Evolutionary conservation across 2,888 invertebrate species (phyloP).

Genomic region (Zaprionus bogoriensis): DNA sequence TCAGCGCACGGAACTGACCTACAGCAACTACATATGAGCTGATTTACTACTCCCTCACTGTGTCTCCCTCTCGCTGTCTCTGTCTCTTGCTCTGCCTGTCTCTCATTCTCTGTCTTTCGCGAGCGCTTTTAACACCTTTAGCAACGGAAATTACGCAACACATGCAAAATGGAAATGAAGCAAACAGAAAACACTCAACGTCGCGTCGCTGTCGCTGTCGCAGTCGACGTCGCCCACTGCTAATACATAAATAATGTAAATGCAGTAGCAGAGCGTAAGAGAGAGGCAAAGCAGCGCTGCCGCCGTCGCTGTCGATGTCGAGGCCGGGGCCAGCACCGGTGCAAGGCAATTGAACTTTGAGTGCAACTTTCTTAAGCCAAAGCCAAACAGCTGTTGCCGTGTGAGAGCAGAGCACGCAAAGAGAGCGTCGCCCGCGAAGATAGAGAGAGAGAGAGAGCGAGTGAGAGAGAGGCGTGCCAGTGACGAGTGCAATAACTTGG

Average conservation of each 20-base stretch:
- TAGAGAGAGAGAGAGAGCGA: conserved; percentile 8
- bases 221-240: conserved; percentile 37
- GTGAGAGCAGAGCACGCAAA: conserved; percentile 4
- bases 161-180: conserved; percentile 66
- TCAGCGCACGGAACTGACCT: conserved; percentile 46
- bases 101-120: conserved; percentile 4
- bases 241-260: conserved; percentile 74
- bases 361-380: conserved; percentile 66
- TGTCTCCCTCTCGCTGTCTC: conserved; percentile 1
- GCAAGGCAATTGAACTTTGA: conserved; percentile 74
- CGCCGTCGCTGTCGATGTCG: conserved; percentile 18
- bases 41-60: conserved; percentile 43
- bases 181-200: conserved; percentile 33
- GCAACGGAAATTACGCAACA: conserved; percentile 73
- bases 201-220: conserved; percentile 16
- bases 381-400: conserved; percentile 65
- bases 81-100: neutral
- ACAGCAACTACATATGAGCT: conserved; percentile 34
- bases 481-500: conserved; percentile 72
- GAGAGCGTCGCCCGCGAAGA: neutral
- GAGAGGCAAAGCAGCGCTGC: conserved; percentile 15
- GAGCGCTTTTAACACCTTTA: conserved; percentile 31
- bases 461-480: neutral
- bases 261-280: conserved; percentile 37
- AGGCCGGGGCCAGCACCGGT: conserved; percentile 17